Base-by-base conservation (phyloP, 2,888 invertebrate genomes). In the Diadegma fenestrale region DNA sequence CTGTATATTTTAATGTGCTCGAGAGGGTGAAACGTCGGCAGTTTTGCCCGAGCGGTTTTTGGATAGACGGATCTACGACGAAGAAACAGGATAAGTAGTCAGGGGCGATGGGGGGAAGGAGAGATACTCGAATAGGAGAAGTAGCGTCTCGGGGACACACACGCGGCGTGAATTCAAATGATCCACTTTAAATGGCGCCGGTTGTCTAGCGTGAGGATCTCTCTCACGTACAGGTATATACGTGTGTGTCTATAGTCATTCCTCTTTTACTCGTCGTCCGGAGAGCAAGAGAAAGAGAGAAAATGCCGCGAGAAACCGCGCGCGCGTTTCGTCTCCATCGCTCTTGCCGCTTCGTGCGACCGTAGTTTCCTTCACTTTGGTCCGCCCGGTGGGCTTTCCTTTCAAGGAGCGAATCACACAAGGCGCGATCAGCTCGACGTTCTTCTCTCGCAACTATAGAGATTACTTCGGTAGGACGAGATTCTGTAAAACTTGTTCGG, bases 191-290 rank as follows among this genome's bases (percentile, higher is more conserved):
- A 93, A 91, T 90, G 92, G 91, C 93, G 91, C 90, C 90, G 92
- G 91, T 93, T 93, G 93, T 93, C 93, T 93, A 93, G 91, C 89
- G 88, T 89, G 85, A 89, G 90, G 91, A 93, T 93, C 93, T 93
- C 87, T 87, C 91, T 91, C 93, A 93, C 93, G 93, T 93, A 92
- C 88, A 72, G 73, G 45, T 22, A 68, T 66, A 61, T 75, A 71
- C 63, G 33, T 41, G 51, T 64, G 80, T 73, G 45, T 75, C 30
- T 61, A 54, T 66, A 73, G 51, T 43, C 73, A 73, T 80, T 66
- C 30, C 80, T 80, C 80, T 80, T 73, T 64, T 63, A 64, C 72
- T 66, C 43, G 54, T 66, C 64, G 71, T 71, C 51, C 68, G 76
- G 48, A 63, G 48, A 81, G 75, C 2, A 22, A 63, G 41, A 48